Conservation (phyloP, 2,113 vertebrate genomes). For the Eurypyga helias region DNA sequence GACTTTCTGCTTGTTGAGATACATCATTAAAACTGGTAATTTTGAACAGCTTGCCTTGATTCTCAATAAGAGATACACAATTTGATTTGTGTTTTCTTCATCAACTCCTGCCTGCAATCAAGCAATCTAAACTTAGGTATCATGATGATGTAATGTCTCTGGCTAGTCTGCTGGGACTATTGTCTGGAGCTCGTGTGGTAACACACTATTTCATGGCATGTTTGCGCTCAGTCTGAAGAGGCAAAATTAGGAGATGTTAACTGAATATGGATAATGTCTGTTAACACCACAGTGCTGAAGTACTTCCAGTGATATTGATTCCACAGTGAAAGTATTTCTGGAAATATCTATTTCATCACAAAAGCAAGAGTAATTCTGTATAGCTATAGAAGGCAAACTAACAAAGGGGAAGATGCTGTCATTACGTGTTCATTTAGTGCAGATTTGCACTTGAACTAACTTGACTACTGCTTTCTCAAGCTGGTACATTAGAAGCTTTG, state of each 20-base stretch:
- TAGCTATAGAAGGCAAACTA: neutral
- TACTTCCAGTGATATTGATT: neutral
- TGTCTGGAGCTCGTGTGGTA: neutral
- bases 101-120: neutral
- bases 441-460: neutral
- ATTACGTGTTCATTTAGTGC: neutral
- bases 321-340: neutral
- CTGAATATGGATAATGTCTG: neutral
- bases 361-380: neutral
- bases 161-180: neutral
- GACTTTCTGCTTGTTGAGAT: neutral
- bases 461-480: neutral
- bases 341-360: neutral
- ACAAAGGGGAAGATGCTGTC: neutral
- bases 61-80: neutral
- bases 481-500: neutral
- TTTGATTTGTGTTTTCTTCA: neutral
- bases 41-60: neutral
- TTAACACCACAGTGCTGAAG: neutral
- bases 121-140: neutral
- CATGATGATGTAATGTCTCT: neutral
- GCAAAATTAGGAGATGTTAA: neutral
- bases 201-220: neutral
- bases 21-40: neutral
- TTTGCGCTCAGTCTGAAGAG: neutral